Base-by-base conservation (phyloP, 2,888 invertebrate genomes). In the Halocaridina rubra region DNA sequence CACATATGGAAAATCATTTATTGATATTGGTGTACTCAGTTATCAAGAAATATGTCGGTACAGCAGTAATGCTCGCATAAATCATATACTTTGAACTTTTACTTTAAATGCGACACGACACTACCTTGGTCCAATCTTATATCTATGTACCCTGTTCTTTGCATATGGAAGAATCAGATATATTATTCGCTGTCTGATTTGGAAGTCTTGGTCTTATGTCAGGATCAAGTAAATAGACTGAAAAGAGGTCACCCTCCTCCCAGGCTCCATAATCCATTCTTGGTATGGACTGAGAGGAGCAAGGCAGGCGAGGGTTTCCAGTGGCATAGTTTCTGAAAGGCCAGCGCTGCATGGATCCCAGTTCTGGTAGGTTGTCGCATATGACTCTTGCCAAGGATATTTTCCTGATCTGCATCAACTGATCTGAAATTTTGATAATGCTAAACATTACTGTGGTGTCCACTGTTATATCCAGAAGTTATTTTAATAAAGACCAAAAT, bases 331-430 rank as follows among this genome's bases (percentile, higher is more conserved):
- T 61, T 29, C 84, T 32, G 10, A 88, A 78, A 8, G 88, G 88
- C 86, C 85, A 88, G 7, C 86, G 69, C 71, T 88, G 88, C 7
- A 88, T 64, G 22, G 80, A 80, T 2, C 69, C 64, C 39, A 88
- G n/a, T 29, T 80, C 88, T 1, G 79, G 76, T 0, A 88, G 64
- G 22, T 74, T 84, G 57, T 88, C 69, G 24, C 88, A 88, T 13
- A 88, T 30, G 27, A 88, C 61, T 13, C 80, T 33, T 13, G 88
- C 80, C 24, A 88, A 67, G 3, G 84, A 75, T 3, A 53, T 77
- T 24, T 78, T 80, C 67, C 72, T 77, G 8, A 88, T 8, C 57
- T 86, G 84, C 5, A 3, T 10, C 2, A 86, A 76, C 75, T 88
- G 81, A 13, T 64, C 86, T 88, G 87, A n/a, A n/a, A n/a, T n/a